Evolutionary conservation across 1,140 invertebrate genomes (phyloP).

Genomic region (Phocides pigmalion): DNA sequence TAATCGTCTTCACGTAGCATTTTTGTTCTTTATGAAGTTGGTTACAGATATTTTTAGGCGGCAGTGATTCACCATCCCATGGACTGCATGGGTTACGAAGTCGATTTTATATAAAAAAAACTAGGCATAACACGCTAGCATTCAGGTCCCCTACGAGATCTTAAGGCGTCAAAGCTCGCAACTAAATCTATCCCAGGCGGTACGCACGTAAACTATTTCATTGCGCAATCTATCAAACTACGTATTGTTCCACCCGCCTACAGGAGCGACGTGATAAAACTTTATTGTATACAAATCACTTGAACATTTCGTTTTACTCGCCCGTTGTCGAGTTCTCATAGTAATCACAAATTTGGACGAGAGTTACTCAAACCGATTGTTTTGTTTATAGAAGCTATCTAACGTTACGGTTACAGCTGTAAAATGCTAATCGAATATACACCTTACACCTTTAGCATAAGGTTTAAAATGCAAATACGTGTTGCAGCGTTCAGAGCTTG

Average conservation of each 20-base stretch:
- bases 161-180: too few species aligned
- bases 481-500: constrained; percentile 3
- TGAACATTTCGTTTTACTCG: constrained; percentile 2
- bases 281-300: constrained; percentile 20
- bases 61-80: too few species aligned
- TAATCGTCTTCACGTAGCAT: too few species aligned
- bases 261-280: neutral
- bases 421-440: constrained; percentile 9
- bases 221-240: neutral
- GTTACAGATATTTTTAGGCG: too few species aligned
- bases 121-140: too few species aligned
- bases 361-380: constrained; percentile 41
- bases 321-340: constrained; percentile 18
- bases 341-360: constrained; percentile 37
- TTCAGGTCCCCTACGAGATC: too few species aligned
- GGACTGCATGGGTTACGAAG: too few species aligned
- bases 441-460: constrained; percentile 19
- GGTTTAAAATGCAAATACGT: constrained; percentile 15
- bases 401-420: constrained; percentile 20
- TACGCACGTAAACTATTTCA: neutral
- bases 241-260: neutral
- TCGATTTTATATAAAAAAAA: too few species aligned
- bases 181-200: too few species aligned
- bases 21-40: too few species aligned
- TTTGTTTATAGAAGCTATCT: constrained; percentile 42